Evolutionary conservation across 1,140 invertebrate species (phyloP).

Genomic region (Dinoponera quadriceps): DNA sequence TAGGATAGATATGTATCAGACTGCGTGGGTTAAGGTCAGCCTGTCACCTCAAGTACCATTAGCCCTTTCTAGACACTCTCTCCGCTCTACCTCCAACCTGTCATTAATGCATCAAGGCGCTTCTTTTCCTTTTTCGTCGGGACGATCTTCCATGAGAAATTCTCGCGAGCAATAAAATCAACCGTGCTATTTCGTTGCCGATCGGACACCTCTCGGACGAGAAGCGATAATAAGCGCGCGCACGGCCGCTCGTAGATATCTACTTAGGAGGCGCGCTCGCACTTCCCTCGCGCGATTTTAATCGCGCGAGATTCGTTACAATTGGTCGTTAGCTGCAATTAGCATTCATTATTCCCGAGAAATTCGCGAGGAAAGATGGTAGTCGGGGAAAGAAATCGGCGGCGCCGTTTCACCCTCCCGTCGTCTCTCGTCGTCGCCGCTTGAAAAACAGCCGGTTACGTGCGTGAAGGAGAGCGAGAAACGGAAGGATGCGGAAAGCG

Average conservation of each 20-base stretch:
- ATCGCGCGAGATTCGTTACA: slow-evolving; percentile 9
- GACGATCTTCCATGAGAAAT: slow-evolving; percentile 66
- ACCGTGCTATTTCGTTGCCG: slow-evolving; percentile 21
- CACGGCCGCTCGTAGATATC: background rate
- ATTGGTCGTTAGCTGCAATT: background rate
- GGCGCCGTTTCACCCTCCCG: background rate
- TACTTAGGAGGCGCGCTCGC: background rate
- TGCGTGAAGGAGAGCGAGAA: background rate
- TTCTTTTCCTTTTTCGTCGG: slow-evolving; percentile 8
- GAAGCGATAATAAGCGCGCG: slow-evolving; percentile 3
- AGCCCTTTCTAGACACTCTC: slow-evolving; percentile 81
- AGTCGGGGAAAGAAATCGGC: background rate
- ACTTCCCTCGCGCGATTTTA: slow-evolving; percentile 13
- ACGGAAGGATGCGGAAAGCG: background rate
- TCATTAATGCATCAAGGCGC: slow-evolving; percentile 79
- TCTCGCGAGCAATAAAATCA: slow-evolving; percentile 40
- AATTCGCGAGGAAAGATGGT: slow-evolving; percentile 11
- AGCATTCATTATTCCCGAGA: slow-evolving; percentile 27
- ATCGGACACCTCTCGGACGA: slow-evolving; percentile 5
- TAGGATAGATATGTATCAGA: slow-evolving; percentile 85
- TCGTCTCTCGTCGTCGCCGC: background rate
- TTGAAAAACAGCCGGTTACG: background rate
- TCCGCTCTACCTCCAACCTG: slow-evolving; percentile 76
- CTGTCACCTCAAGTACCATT: slow-evolving; percentile 84
- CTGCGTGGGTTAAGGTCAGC: slow-evolving; percentile 80